Percentiles rank a stretch among this genome's conserved stretches.
Evolutionary conservation across 2,797 vertebrate genomes (phyloP).

Genomic region (Schizothorax lantsangensis): DNA sequence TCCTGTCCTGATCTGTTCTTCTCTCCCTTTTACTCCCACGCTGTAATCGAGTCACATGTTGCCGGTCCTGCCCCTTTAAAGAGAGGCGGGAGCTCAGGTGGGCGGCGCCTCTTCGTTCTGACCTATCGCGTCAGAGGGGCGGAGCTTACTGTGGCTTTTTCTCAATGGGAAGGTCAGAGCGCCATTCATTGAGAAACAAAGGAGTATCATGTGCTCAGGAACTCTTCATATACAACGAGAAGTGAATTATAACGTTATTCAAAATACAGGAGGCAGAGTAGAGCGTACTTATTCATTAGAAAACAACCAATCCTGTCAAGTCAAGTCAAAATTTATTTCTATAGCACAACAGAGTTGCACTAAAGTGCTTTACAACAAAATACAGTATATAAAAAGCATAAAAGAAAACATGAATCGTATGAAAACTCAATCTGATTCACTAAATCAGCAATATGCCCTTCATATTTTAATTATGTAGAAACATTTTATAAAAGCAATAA

Average conservation of each 20-base stretch:
- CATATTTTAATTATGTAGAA: background rate
- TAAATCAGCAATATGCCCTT: background rate
- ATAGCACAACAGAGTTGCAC: too few species aligned
- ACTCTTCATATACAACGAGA: background rate
- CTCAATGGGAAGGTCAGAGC: conserved; percentile 42
- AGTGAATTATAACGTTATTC: background rate
- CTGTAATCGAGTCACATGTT: conserved; percentile 49
- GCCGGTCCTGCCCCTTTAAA: conserved; percentile 46
- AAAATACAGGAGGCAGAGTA: background rate
- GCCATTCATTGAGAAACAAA: conserved; percentile 34
- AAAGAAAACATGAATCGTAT: too few species aligned
- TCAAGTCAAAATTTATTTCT: too few species aligned
- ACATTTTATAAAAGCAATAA: background rate
- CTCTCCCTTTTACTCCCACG: background rate
- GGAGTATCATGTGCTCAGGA: conserved; percentile 1
- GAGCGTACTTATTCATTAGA: background rate
- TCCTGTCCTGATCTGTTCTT: background rate
- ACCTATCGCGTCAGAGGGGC: conserved; percentile 8
- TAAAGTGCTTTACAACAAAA: too few species aligned
- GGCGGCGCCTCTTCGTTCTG: conserved; percentile 4
- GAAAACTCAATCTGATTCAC: background rate
- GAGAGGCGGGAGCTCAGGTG: conserved; percentile 39
- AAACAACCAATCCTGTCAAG: background rate
- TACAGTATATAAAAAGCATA: too few species aligned
- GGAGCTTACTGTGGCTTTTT: conserved; percentile 19